Conservation (phyloP, 2,797 vertebrate genomes). For the Kryptolebias ocellatus region DNA sequence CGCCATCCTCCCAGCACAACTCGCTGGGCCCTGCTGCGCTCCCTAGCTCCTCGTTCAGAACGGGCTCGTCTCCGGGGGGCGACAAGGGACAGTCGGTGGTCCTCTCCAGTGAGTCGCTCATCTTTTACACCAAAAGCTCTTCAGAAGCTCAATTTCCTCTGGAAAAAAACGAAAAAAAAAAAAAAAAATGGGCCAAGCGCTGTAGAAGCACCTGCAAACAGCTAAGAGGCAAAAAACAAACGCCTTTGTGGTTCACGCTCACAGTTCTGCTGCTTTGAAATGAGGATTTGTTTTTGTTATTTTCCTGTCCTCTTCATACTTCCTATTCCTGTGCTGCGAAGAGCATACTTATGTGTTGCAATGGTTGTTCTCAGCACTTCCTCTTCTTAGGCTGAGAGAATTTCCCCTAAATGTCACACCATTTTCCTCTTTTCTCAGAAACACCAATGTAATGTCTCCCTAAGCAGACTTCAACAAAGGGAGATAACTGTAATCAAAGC, state of each 20-base stretch:
- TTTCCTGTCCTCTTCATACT: constrained; percentile 67
- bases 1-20: constrained; percentile 71
- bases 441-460: neutral
- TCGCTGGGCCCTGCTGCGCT: constrained; percentile 26
- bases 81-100: constrained; percentile 64
- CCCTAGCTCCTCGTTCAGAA: constrained; percentile 21
- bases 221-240: constrained; percentile 4
- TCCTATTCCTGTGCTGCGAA: constrained; percentile 68
- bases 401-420: constrained; percentile 14
- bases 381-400: constrained; percentile 50
- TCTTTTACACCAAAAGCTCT: constrained; percentile 31
- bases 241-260: constrained; percentile 39
- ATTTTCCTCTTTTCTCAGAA: constrained; percentile 16
- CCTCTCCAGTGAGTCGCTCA: constrained; percentile 72
- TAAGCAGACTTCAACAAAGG: neutral
- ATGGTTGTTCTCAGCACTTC: constrained; percentile 58
- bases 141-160: constrained; percentile 3
- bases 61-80: constrained; percentile 7
- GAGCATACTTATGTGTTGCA: constrained; percentile 37
- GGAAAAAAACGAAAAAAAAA: neutral
- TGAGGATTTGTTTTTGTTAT: constrained; percentile 68
- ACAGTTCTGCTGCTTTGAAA: constrained; percentile 26
- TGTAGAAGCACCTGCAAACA: constrained; percentile 36
- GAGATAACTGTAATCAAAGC: neutral
- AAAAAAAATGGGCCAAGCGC: constrained; percentile 4